phyloP scores from a whole-genome alignment of 1,140 invertebrate species.

The Tetragonula clypearis region DNA sequence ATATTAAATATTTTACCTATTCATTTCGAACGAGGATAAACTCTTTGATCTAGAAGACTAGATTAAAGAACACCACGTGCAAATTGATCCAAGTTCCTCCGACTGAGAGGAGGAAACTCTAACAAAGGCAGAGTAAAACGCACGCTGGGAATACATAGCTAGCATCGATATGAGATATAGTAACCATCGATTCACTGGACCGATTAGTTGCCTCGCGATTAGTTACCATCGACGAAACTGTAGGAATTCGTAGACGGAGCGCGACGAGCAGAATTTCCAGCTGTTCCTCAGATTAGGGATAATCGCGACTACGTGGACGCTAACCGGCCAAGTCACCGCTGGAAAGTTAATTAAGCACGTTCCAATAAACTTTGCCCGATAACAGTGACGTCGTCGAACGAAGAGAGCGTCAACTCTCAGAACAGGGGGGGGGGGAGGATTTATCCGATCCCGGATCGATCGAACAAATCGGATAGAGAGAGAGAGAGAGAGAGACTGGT shows the following conservation, averaged over 20 bases:
- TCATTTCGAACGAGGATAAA: no score
- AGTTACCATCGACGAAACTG: background rate
- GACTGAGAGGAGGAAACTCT: background rate
- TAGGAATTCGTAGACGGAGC: conserved; percentile 9
- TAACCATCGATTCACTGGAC: background rate
- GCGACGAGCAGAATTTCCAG: conserved; percentile 29
- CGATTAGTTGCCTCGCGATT: conserved; percentile 20
- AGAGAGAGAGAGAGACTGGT: no score
- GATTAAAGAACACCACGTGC: no score
- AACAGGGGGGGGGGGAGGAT: conserved; percentile 7
- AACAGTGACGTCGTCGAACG: conserved; percentile 10
- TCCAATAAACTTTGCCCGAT: conserved; percentile 65
- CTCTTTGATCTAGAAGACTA: no score
- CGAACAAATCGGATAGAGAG: background rate
- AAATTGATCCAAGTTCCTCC: background rate
- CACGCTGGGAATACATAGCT: background rate
- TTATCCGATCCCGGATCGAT: conserved; percentile 7
- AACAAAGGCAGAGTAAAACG: background rate
- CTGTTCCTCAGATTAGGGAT: conserved; percentile 41
- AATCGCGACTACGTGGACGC: conserved; percentile 43
- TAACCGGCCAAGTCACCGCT: conserved; percentile 36
- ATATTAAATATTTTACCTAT: no score
- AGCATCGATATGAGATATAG: background rate
- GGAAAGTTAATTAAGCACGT: conserved; percentile 72
- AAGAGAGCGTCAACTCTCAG: background rate